Base-by-base conservation (phyloP, 2,888 invertebrate genomes). In the Cotesia congregata region DNA sequence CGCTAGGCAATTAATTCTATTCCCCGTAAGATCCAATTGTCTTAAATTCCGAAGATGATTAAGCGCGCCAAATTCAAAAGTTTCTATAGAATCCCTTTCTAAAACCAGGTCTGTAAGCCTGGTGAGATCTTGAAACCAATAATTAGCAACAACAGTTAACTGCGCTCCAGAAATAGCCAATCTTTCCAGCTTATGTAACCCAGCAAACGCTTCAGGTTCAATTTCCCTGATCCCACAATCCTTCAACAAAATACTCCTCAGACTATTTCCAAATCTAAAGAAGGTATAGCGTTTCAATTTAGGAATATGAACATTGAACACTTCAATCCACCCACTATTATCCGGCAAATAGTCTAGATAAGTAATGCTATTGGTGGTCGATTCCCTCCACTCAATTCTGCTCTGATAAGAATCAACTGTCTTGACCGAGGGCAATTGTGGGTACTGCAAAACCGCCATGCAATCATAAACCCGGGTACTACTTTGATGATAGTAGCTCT, bases 211-310 rank as follows among this genome's bases (percentile, higher is more conserved):
- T n/a, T 78, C 83, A 4, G 75, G 76, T 64, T 87, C 86, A 68
- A 86, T 85, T 1, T 41, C 65, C 0, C 40, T 74, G 6, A 86
- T 80, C 0, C 73, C 78, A 62, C 86, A 87, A 64, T 83, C 81
- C 7, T 71, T 76, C 5, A 87, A 65, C 4, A 84, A 83, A n/a
- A 86, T 77, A 39, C 78, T 85, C 4, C 83, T 79, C 50, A 86
- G 60, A 4, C 82, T 86, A 65, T 86, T 86, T 3, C 86, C 86
- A 68, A 86, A 86, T 7, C 85, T 80, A 72, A 87, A 87, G 71
- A 86, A 86, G 1, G 78, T 77, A 74, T 86, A 87, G 5, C 81
- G 78, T 15, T 80, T 80, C 4, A 86, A 30, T 0, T 30, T 76
- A 0, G 83, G 77, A 12, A 87, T 80, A 9, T n/a, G 61, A 1